A percentile compares a stretch with the other conserved stretches of the same genome.
Evolutionary conservation across 2,797 vertebrate genomes (phyloP).

Genomic region (Xenopus petersii): DNA sequence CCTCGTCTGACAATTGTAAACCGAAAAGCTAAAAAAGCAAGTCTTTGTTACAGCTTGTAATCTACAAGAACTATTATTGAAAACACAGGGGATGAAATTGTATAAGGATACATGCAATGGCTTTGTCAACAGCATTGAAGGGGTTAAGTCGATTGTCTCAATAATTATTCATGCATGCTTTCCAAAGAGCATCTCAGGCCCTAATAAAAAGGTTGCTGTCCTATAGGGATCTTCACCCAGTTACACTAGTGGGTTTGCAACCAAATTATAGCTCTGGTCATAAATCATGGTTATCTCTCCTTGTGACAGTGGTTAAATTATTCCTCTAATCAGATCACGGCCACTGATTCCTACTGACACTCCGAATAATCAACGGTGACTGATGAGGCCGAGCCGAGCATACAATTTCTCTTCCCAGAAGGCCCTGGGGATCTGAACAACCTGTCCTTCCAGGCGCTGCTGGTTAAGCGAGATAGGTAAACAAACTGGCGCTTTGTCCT

Average conservation of each 20-base stretch:
- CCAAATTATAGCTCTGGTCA: constrained; percentile 47
- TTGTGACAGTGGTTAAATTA: constrained; percentile 50
- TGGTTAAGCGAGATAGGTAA: constrained; percentile 50
- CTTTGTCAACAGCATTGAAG: background rate
- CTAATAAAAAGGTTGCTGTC: constrained; percentile 48
- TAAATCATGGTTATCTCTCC: constrained; percentile 49
- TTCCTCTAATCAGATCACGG: constrained; percentile 50
- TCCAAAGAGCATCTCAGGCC: constrained; percentile 45
- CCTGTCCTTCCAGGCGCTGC: constrained; percentile 48
- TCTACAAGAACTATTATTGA: no score
- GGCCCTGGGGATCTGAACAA: constrained; percentile 45
- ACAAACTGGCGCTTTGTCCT: constrained; percentile 49
- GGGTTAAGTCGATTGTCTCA: constrained; percentile 37
- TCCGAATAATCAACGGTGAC: constrained; percentile 48
- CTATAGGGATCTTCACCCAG: constrained; percentile 47
- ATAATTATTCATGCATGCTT: constrained; percentile 47
- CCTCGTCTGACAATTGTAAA: no score
- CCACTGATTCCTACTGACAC: constrained; percentile 50
- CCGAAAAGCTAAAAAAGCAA: no score
- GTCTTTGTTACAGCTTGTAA: no score
- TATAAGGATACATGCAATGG: no score
- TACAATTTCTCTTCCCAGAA: constrained; percentile 49
- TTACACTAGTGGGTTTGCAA: constrained; percentile 48
- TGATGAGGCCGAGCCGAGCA: constrained; percentile 45
- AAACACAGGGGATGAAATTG: no score